Conservation (phyloP, 2,888 invertebrate genomes). For the Mellilla xanthometata region DNA sequence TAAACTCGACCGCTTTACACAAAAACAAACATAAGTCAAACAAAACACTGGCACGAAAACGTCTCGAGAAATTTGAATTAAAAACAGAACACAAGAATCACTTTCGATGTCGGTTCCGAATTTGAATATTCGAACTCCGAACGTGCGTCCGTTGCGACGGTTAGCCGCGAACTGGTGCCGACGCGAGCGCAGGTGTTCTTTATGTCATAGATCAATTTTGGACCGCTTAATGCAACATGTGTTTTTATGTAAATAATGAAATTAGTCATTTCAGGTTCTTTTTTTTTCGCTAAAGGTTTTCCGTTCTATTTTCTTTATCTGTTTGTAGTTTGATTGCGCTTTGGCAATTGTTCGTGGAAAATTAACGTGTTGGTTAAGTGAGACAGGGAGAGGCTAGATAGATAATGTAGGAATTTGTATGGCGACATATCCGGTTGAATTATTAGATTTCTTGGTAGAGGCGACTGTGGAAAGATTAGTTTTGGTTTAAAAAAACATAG, state of each 20-base stretch:
- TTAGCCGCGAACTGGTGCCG: slow-evolving; percentile 39
- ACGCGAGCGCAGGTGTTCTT: slow-evolving; percentile 55
- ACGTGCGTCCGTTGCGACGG: slow-evolving; percentile 30
- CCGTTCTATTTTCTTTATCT: slow-evolving; percentile 27
- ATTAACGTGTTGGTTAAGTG: slow-evolving; percentile 18
- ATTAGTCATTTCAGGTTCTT: slow-evolving; percentile 14
- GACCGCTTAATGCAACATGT: slow-evolving; percentile 50
- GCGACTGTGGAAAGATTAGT: neutral
- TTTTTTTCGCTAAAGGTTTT: slow-evolving; percentile 21
- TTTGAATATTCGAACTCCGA: slow-evolving; percentile 16
- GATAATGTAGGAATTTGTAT: slow-evolving; percentile 23
- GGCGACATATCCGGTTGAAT: slow-evolving; percentile 11
- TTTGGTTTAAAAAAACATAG: too few relatives aligned
- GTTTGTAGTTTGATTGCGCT: slow-evolving; percentile 21
- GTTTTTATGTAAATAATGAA: neutral
- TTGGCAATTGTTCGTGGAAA: slow-evolving; percentile 28
- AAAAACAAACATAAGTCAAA: neutral
- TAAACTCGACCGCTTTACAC: neutral
- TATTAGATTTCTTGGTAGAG: neutral
- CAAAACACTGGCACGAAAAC: slow-evolving; percentile 16
- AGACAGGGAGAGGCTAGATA: slow-evolving; percentile 15
- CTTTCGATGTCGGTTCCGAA: slow-evolving; percentile 14
- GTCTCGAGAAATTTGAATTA: neutral
- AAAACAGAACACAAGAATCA: slow-evolving; percentile 7
- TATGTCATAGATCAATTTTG: slow-evolving; percentile 51